A percentile compares a stretch with the other conserved stretches of the same genome.
Evolutionary conservation across 2,797 vertebrate genomes (phyloP).

Genomic region (Threskiornis aethiopicus): DNA sequence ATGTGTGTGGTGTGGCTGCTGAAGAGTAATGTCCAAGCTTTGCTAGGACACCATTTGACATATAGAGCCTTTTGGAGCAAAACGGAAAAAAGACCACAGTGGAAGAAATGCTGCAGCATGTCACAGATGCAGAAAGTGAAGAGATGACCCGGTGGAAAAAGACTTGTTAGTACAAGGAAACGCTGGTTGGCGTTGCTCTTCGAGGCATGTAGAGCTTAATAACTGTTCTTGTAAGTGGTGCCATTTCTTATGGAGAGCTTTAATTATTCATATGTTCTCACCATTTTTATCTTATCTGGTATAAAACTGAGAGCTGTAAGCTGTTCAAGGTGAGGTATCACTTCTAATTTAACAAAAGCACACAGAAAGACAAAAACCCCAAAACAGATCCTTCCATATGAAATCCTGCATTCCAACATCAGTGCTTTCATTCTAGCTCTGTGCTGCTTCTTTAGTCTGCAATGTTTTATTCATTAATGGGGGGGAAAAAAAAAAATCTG

Average conservation of each 20-base stretch:
- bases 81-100: neutral
- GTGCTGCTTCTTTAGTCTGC: neutral
- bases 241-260: neutral
- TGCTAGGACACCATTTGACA: neutral
- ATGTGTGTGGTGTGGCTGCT: neutral
- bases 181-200: neutral
- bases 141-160: neutral
- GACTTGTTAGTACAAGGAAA: neutral
- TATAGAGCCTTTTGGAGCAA: neutral
- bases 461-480: neutral
- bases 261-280: neutral
- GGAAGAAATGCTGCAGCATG: neutral
- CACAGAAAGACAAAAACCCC: neutral
- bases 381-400: neutral
- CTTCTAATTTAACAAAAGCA: neutral
- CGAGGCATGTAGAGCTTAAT: neutral
- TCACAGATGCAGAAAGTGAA: neutral
- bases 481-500: neutral
- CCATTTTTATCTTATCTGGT: neutral
- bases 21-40: neutral
- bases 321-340: neutral
- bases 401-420: neutral
- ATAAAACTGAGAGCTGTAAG: neutral
- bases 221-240: neutral
- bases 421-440: neutral